Evolutionary conservation across 2,888 invertebrate genomes (phyloP), one percentile per base, ranked within the genome.

Genomic region (Cataglyphis rosenhaueri): DNA sequence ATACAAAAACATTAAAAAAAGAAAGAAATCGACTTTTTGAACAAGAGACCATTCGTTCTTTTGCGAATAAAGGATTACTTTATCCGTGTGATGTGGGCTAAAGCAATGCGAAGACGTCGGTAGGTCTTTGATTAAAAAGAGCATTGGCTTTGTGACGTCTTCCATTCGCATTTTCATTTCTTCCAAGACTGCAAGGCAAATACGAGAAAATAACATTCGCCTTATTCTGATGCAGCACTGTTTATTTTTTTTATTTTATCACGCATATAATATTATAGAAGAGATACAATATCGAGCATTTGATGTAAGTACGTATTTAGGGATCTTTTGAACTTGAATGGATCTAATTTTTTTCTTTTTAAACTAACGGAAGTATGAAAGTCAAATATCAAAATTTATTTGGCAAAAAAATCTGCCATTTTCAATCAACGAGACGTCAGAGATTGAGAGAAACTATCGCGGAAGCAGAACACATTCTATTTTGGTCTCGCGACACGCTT

Each of bases 121-220:
- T 59, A 21, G 44, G 35, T 59, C 29, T 70, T 79, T 70, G 70
- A 79, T 70, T 79, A 79, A 79, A 65, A 78, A 57, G 41, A 48
- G 12, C 18, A 32, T 25, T 70, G 25, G n/a, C 18, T 32, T 52
- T 48, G 52, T n/a, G n/a, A 25, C 15, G 35, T 9, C 8, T 52
- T 8, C 35, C 9, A 61, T 79, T 79, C 70, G 35, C 78, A 70
- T 79, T 48, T 70, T 44, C 29, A 78, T 78, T 70, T 70, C 8
- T 21, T 57, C 25, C 25, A 79, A 59, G 21, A 78, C 35, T 70
- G 44, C 59, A 38, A 21, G 44, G 25, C 15, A 15, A 32, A 32
- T 18, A 44, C 44, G 44, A 52, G 29, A 12, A 52, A 68, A n/a
- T 70, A 68, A 41, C 55, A 38, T 55, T 41, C 18, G 21, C 9